Base-by-base conservation (phyloP, 2,888 invertebrate genomes). In the Bimastos eiseni region DNA sequence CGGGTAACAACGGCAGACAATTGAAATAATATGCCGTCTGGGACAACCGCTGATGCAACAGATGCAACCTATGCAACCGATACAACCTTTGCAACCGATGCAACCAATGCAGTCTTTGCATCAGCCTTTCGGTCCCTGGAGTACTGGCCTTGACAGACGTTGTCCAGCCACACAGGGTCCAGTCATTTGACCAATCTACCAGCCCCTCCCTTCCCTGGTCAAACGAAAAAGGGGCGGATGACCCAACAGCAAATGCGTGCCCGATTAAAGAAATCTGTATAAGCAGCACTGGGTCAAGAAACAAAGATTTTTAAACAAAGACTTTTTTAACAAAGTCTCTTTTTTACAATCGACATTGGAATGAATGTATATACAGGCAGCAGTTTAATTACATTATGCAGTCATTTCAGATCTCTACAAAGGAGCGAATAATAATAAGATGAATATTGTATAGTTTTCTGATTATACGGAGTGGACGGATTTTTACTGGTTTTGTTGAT, bases 161-260 rank as follows among this genome's bases (percentile, higher is more conserved):
- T 49, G 49, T 49, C 49, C 49, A n/a, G n/a, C n/a, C 70, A n/a
- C 8, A n/a, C 70, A 70, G 70, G 30, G 8, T n/a, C 30, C 70
- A 8, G 8, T n/a, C n/a, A n/a, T n/a, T n/a, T 70, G n/a, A 70
- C 70, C 70, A 70, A n/a, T 70, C 70, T 0, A n/a, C 30, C 30
- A n/a, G 70, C n/a, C n/a, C 70, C n/a, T 70, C 70, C 70, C 70
- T 70, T 70, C 70, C 30, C 70, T 70, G 70, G 70, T 70, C 70
- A 70, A n/a, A n/a, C 30, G 13, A 70, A 30, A 70, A n/a, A 13
- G 30, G 70, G 70, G 70, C 70, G 70, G 70, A 8, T n/a, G 70
- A 70, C 70, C 30, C n/a, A 30, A 70, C 70, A 49, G 24, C 24
- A 70, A 3, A n/a, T n/a, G 30, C 70, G n/a, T 11, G 30, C 70